These are phyloP conservation scores for Sciurus carolinensis DNA, from an alignment of 2,797 vertebrate genomes.

Conservation along the genomic window DNA sequence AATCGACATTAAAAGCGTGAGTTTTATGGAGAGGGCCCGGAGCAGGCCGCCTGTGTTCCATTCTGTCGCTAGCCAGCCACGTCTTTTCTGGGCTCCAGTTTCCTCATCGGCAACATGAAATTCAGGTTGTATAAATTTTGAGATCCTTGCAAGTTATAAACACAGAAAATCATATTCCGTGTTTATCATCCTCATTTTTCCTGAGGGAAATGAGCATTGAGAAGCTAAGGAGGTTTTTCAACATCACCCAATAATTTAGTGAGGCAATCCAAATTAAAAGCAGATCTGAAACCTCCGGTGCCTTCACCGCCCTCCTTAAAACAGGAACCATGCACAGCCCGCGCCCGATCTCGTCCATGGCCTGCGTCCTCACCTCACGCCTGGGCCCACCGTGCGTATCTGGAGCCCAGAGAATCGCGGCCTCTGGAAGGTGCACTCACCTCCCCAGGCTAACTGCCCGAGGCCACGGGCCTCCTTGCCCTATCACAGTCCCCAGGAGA, in stretches of 20 bases:
- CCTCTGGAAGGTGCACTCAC: neutral
- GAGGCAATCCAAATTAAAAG: conserved; percentile 70
- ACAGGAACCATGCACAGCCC: conserved; percentile 48
- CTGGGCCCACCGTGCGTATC: conserved; percentile 62
- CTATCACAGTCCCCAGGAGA: fast-evolving
- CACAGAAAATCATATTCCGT: neutral
- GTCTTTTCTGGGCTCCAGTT: neutral
- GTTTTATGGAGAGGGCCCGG: neutral
- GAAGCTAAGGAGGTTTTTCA: conserved; percentile 29
- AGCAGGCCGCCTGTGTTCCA: neutral
- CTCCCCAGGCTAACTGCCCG: neutral
- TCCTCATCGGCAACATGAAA: neutral
- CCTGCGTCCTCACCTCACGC: neutral
- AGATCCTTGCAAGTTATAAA: neutral
- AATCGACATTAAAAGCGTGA: neutral
- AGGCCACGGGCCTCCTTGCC: neutral
- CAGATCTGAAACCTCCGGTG: conserved; percentile 61
- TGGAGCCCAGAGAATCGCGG: fast-evolving
- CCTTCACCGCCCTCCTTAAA: conserved; percentile 64
- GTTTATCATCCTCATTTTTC: conserved; percentile 8
- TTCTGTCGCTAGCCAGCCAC: neutral
- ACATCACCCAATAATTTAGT: conserved; percentile 66
- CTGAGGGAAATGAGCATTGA: neutral
- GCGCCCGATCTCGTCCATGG: conserved; percentile 34
- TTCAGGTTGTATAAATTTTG: neutral